Conservation (phyloP, 2,888 invertebrate genomes). For the Adineta ricciae region DNA sequence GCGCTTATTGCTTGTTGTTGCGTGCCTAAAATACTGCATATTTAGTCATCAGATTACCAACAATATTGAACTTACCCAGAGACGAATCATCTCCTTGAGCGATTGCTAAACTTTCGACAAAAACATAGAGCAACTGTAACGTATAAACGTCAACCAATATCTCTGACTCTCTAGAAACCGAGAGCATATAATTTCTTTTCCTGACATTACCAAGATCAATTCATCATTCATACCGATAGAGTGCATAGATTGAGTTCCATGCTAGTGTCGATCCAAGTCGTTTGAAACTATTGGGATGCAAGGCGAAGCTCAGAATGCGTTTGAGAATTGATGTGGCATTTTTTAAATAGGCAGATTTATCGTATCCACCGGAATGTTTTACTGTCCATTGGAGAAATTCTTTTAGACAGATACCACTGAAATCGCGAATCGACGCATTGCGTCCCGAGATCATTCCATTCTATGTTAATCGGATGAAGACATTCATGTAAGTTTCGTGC, state of each 20-base stretch:
- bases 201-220: too few relatives aligned
- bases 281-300: slow-evolving; percentile 57
- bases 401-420: slow-evolving; percentile 55
- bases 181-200: neutral
- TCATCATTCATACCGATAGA: slow-evolving; percentile 38
- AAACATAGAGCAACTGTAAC: slow-evolving; percentile 59
- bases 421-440: slow-evolving; percentile 58
- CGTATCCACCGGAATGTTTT: slow-evolving; percentile 52
- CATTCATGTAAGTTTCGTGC: too few relatives aligned
- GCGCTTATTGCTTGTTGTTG: slow-evolving; percentile 55
- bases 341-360: slow-evolving; percentile 23
- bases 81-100: slow-evolving; percentile 51
- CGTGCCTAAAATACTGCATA: slow-evolving; percentile 40
- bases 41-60: too few relatives aligned
- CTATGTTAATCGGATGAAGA: slow-evolving; percentile 45
- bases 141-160: slow-evolving; percentile 57
- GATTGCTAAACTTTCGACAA: slow-evolving; percentile 58
- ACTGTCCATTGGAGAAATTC: slow-evolving; percentile 63
- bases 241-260: slow-evolving; percentile 61
- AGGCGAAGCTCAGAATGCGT: slow-evolving; percentile 57
- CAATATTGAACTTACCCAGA: slow-evolving; percentile 39
- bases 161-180: slow-evolving; percentile 54
- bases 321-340: slow-evolving; percentile 55
- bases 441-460: slow-evolving; percentile 58
- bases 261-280: slow-evolving; percentile 62